Base-by-base conservation (phyloP, 2,888 invertebrate species). In the Axea sp. region DNA sequence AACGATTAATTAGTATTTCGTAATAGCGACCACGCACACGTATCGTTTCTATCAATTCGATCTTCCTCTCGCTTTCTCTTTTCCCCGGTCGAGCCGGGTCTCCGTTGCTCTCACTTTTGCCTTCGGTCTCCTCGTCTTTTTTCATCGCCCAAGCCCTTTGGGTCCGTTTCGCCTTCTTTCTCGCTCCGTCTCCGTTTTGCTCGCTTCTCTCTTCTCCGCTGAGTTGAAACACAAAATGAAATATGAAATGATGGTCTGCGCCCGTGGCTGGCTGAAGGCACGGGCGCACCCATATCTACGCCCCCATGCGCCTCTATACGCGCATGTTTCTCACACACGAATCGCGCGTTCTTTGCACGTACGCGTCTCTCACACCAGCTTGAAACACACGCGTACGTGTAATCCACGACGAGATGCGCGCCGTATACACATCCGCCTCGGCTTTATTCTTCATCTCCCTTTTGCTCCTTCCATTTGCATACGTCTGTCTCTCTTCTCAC, bases 271-370 rank as follows among this genome's bases (percentile, higher is more conserved):
- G 83, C 78, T 82, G 81, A 84, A 86, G 86, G 82, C 84, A 84
- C 82, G 83, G 86, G 87, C 87, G 87, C 87, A 87, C 87, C 87
- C 87, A 87, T 86, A 84, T 87, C 86, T 87, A 87, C 87, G 87
- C 87, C 87, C 87, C 86, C 87, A 84, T 87, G 82, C 82, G 81
- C 81, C 67, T 62, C 51, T 65, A 55, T 62, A 45, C 49, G 35
- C 43, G 65, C 60, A 53, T 47, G 47, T 60, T 60, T 51, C 43
- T 67, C 68, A 39, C 68, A 76, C 71, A 59, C 59, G 26, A 9
- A 43, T 8, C 43, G 24, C 28, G 43, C 35, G 35, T 65, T 19
- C 55, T 45, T 43, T 53, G 43, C 26, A 65, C 43, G 11, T 60
- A 49, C 49, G 35, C 24, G 24, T 43, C 26, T 47, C 28, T 33